phyloP scores from a whole-genome alignment of 1,140 invertebrate species.

The Leptinotarsa texana region DNA sequence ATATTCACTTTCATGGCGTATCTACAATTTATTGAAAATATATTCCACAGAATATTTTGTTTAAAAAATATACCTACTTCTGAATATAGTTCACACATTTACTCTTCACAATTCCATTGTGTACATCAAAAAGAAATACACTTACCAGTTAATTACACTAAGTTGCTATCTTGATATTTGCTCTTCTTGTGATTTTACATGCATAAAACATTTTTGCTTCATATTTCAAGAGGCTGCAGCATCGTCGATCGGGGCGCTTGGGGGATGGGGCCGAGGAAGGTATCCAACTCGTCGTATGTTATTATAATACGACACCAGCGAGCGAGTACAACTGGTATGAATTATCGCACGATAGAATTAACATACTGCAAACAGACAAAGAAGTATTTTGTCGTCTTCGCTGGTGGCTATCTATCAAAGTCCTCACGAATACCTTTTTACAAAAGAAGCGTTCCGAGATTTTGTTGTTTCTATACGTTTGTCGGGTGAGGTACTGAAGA shows the following conservation, averaged over 20 bases:
- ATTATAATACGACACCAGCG: slow-evolving; percentile 42
- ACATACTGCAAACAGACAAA: slow-evolving; percentile 45
- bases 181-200: slow-evolving; percentile 32
- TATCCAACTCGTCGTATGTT: slow-evolving; percentile 39
- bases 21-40: too few relatives aligned
- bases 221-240: slow-evolving; percentile 29
- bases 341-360: slow-evolving; percentile 45
- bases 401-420: slow-evolving; percentile 45
- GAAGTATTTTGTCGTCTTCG: slow-evolving; percentile 40
- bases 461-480: slow-evolving; percentile 2
- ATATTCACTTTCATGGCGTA: too few relatives aligned
- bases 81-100: too few relatives aligned
- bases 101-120: too few relatives aligned
- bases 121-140: background rate
- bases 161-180: slow-evolving; percentile 9
- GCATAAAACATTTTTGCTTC: slow-evolving; percentile 36
- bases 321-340: slow-evolving; percentile 45
- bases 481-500: background rate
- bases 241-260: slow-evolving; percentile 14
- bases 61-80: too few relatives aligned
- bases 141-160: slow-evolving; percentile 2
- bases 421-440: slow-evolving; percentile 19
- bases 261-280: slow-evolving; percentile 14
- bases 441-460: slow-evolving; percentile 1
- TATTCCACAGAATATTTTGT: too few relatives aligned